These are phyloP conservation scores for Heloderma charlesbogerti DNA, from an alignment of 2,113 vertebrate genomes.

Conservation along the genomic window DNA sequence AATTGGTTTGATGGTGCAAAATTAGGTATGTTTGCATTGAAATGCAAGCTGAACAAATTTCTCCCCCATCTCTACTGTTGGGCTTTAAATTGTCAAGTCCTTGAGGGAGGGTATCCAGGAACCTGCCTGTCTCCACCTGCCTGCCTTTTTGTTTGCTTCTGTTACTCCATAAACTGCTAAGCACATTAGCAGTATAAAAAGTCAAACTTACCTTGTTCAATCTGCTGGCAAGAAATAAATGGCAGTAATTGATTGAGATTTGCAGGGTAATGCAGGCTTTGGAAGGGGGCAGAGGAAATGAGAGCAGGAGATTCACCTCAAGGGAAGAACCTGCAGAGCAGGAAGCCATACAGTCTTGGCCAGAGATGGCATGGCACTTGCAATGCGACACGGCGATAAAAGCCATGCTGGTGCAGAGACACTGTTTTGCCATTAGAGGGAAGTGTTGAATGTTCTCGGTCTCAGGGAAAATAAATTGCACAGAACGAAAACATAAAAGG, in stretches of 20 bases:
- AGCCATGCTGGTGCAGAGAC: background rate
- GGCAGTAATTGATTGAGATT: no score
- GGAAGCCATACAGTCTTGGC: background rate
- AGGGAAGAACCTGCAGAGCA: background rate
- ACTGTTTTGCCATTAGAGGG: conserved; percentile 4
- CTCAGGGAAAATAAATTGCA: background rate
- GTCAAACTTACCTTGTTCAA: background rate
- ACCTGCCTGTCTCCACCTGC: background rate
- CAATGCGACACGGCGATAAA: background rate
- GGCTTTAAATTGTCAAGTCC: background rate
- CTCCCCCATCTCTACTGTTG: no score
- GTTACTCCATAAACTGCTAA: background rate
- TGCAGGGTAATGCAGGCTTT: background rate
- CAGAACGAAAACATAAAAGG: no score
- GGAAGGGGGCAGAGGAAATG: background rate
- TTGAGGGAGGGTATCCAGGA: background rate
- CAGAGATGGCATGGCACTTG: background rate
- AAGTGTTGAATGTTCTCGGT: background rate
- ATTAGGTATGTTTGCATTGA: no score
- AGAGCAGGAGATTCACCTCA: background rate
- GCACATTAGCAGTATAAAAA: background rate
- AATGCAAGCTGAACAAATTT: no score
- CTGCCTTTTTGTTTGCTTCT: background rate
- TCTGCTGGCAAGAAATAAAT: background rate
- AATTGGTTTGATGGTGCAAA: no score